These are phyloP conservation scores for Scaptomyza caliginosa DNA, from an alignment of 2,888 invertebrate species.

Conservation along the genomic window DNA sequence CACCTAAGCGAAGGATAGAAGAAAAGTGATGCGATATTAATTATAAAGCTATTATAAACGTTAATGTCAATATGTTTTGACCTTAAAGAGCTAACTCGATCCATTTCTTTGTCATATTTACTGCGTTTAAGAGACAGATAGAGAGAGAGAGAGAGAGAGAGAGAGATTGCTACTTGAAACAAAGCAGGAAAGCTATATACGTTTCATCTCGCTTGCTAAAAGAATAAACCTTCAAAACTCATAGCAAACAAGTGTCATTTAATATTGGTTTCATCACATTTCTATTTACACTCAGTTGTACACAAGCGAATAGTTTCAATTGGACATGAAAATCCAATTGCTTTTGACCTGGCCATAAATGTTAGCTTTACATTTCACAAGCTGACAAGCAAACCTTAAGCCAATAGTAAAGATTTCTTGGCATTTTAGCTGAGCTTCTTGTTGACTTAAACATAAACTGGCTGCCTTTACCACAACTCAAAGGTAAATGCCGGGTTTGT, in stretches of 20 bases:
- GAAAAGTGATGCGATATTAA: constrained; percentile 4
- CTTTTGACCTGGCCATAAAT: neutral
- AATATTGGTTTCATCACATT: too few species aligned
- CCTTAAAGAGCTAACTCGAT: neutral
- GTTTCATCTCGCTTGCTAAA: neutral
- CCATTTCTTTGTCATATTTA: neutral
- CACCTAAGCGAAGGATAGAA: constrained; percentile 58
- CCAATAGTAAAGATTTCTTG: neutral
- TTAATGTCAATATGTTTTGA: neutral
- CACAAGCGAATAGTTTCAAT: neutral
- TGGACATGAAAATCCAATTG: neutral
- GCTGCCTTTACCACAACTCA: too few species aligned
- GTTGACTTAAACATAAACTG: neutral
- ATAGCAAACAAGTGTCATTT: too few species aligned
- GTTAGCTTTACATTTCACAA: neutral
- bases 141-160: neutral
- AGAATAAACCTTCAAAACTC: too few species aligned
- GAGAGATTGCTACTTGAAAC: neutral
- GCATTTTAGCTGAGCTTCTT: neutral
- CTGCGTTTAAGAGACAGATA: too few species aligned
- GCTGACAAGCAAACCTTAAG: neutral
- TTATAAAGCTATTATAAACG: neutral
- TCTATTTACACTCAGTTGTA: neutral
- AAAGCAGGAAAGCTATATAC: neutral
- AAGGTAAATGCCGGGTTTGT: too few species aligned